Percentiles rank a stretch among this genome's conserved stretches.
Conservation (phyloP, 2,888 invertebrate genomes). For the Lasiommata megera region DNA sequence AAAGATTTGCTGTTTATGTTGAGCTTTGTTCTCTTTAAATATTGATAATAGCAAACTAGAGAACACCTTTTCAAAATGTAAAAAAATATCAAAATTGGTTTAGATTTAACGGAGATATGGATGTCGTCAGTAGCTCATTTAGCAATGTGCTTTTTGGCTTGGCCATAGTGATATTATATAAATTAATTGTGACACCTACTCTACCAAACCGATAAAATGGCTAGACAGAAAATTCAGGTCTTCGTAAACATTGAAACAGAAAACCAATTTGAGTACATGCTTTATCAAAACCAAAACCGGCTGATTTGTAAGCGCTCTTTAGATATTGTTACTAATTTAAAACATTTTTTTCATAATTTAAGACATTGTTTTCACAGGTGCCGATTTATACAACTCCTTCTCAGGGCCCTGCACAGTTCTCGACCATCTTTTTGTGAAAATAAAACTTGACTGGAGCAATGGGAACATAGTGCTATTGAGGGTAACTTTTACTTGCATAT, state of each 20-base stretch:
- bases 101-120: no score
- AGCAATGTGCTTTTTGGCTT: neutral
- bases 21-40: no score
- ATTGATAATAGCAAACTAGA: no score
- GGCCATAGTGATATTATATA: neutral
- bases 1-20: no score
- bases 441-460: slow-evolving; percentile 66
- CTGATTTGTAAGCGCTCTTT: slow-evolving; percentile 61
- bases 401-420: slow-evolving; percentile 58
- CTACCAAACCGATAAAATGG: slow-evolving; percentile 37
- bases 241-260: slow-evolving; percentile 57
- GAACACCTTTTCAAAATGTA: no score
- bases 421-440: slow-evolving; percentile 52
- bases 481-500: slow-evolving; percentile 36
- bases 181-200: neutral
- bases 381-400: slow-evolving; percentile 57
- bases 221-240: slow-evolving; percentile 51
- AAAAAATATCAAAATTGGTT: no score
- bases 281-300: slow-evolving; percentile 43
- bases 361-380: slow-evolving; percentile 45
- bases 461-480: slow-evolving; percentile 57
- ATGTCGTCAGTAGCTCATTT: no score
- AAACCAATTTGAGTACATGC: slow-evolving; percentile 53
- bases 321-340: neutral
- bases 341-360: no score